Evolutionary conservation across 2,113 vertebrate genomes (phyloP), one percentile per base, ranked within the genome.

Genomic region (Corydoras maculifer): DNA sequence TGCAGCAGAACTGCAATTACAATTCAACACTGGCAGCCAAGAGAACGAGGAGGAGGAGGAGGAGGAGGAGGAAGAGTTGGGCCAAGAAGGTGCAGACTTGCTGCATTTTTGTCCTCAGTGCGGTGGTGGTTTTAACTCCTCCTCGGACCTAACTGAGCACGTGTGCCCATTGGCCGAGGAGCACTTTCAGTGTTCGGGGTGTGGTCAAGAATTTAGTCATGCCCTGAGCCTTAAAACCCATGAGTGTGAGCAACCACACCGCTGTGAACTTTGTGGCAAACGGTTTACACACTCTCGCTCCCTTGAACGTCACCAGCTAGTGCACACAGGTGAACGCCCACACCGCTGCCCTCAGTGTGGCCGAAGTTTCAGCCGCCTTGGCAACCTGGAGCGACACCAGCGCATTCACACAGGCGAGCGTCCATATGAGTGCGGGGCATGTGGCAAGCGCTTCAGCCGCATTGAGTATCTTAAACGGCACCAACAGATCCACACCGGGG

Each of bases 241-340:
- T 0, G 92, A 96, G 77, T 90, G 94, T 1, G 93, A 97, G 82
- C 91, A 93, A 69, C 93, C 92, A 0, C 93, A 97, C 81, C 90
- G 92, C 78, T 97, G 94, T 12, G 89, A 92, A 0, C 91, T 95
- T 43, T 97, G 94, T 2, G 93, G 93, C 0, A 96, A 96, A 70
- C 87, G 93, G 58, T 97, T 97, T 84, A 93, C 93, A 0, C 94
- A 96, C 77, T 93, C 93, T 0, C 94, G 94, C 78, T 94, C 94
- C 8, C 87, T 97, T 25, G 93, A 93, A 77, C 92, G 94, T n/a
- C 95, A 97, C 81, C 93, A 93, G 15, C 88, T 94, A 65, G 94
- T 96, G 70, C 94, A 97, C 87, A 96, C 94, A 0, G 91, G 94
- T 0, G 94, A 95, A 84, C 84, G 87, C 57, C 87, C 88, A 1